Percentiles rank a stretch among this genome's conserved stretches.
These are phyloP conservation scores for Clarias magur DNA, from an alignment of 2,113 vertebrate species.

Conservation along the genomic window DNA sequence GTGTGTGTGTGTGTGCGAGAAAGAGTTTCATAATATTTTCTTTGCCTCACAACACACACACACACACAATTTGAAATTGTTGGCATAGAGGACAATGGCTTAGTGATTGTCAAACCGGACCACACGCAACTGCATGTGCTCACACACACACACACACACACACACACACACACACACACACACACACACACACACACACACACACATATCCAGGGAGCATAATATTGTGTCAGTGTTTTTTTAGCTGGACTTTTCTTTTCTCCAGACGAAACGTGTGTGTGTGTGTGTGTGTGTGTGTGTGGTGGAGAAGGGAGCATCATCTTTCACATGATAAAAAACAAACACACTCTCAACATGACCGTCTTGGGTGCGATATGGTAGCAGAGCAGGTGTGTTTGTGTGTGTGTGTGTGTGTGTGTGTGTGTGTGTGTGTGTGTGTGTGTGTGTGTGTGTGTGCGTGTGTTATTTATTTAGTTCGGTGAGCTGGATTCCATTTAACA, in stretches of 20 bases:
- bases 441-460: neutral
- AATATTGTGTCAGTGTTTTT: slow-evolving; percentile 6
- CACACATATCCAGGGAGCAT: neutral
- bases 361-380: slow-evolving; percentile 2
- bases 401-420: slow-evolving; percentile 10
- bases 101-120: neutral
- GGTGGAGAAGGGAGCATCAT: neutral
- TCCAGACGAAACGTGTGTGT: neutral
- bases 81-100: neutral
- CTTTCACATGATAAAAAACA: neutral
- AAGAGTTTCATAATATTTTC: neutral
- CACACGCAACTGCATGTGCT: neutral
- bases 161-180: neutral
- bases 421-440: too few species aligned
- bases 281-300: slow-evolving; percentile 5
- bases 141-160: neutral
- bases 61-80: neutral
- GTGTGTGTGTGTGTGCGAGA: neutral
- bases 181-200: slow-evolving; percentile 8
- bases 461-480: neutral
- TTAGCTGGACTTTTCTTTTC: slow-evolving; percentile 18
- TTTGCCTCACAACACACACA: neutral
- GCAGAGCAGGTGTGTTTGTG: neutral
- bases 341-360: neutral
- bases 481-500: neutral